These are phyloP conservation scores for Meloidogyne hapla DNA, from an alignment of 1,140 invertebrate genomes.

Conservation along the genomic window DNA sequence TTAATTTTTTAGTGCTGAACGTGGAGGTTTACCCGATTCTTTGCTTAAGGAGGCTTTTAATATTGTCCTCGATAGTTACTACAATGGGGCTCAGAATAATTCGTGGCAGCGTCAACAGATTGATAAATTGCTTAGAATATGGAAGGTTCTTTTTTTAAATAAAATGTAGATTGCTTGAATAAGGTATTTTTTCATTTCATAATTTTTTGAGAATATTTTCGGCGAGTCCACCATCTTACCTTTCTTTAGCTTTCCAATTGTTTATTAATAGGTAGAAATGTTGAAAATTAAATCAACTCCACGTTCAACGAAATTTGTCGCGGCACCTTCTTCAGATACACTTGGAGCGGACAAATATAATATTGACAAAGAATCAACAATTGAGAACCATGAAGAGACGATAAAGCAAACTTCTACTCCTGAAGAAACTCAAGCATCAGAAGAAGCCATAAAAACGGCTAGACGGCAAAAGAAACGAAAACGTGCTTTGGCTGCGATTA, in stretches of 20 bases:
- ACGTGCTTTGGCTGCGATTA: background rate
- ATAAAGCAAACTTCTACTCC: background rate
- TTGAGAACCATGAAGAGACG: background rate
- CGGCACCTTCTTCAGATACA: background rate
- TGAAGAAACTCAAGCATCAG: background rate
- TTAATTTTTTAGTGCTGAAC: constrained; percentile 13
- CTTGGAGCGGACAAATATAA: background rate
- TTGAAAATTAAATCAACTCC: constrained; percentile 6
- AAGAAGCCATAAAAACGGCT: background rate
- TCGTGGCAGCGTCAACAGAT: constrained; percentile 14
- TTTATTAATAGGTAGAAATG: constrained; percentile 8
- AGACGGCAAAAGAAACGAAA: background rate
- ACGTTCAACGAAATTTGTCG: constrained; percentile 25
- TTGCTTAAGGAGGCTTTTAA: constrained; percentile 16
- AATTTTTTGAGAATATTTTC: no score
- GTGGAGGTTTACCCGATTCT: constrained; percentile 31
- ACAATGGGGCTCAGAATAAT: constrained; percentile 16
- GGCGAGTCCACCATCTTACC: no score
- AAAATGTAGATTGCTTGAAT: no score
- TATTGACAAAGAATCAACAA: background rate
- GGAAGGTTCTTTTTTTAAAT: constrained; percentile 21
- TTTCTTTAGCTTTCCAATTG: background rate
- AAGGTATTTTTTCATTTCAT: background rate
- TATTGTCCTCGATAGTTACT: constrained; percentile 10
- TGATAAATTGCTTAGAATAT: constrained; percentile 17